A percentile compares a stretch with the other conserved stretches of the same genome.
Conservation (phyloP, 1,140 invertebrate species). For the Anthonomus grandis region DNA sequence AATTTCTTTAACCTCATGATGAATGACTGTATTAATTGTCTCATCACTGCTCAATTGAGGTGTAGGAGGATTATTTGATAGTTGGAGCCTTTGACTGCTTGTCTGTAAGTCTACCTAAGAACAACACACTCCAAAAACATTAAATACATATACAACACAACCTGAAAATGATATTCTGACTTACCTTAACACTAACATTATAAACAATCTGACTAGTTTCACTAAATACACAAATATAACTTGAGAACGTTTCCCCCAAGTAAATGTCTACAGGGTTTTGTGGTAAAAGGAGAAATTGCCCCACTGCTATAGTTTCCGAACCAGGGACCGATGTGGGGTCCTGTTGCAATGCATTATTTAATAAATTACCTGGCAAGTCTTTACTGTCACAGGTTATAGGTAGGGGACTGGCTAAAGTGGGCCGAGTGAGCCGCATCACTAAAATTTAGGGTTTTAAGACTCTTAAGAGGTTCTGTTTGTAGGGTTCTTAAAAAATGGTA, state of each 20-base stretch:
- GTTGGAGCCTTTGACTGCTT: slow-evolving; percentile 76
- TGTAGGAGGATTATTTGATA: slow-evolving; percentile 64
- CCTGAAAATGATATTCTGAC: background rate
- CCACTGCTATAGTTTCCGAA: slow-evolving; percentile 77
- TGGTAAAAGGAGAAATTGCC: slow-evolving; percentile 86
- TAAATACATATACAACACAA: background rate
- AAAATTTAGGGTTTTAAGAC: slow-evolving; percentile 16
- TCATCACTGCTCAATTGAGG: slow-evolving; percentile 73
- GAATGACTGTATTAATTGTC: slow-evolving; percentile 91
- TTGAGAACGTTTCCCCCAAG: slow-evolving; percentile 94
- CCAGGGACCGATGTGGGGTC: slow-evolving; percentile 75
- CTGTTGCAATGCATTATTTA: slow-evolving; percentile 71
- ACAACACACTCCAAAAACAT: no score
- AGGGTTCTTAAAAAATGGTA: no score
- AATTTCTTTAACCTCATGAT: slow-evolving; percentile 97
- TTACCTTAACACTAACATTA: slow-evolving; percentile 77
- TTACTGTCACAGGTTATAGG: slow-evolving; percentile 78
- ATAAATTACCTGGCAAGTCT: slow-evolving; percentile 77
- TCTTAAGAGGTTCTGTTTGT: background rate
- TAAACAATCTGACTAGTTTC: slow-evolving; percentile 80
- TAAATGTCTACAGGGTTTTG: slow-evolving; percentile 90
- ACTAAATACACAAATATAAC: slow-evolving; percentile 96
- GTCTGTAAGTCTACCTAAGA: slow-evolving; percentile 87
- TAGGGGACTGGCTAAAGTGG: slow-evolving; percentile 74
- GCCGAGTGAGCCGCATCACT: slow-evolving; percentile 94